phyloP scores from a whole-genome alignment of 2,888 invertebrate species.

The Drosophila histrio region DNA sequence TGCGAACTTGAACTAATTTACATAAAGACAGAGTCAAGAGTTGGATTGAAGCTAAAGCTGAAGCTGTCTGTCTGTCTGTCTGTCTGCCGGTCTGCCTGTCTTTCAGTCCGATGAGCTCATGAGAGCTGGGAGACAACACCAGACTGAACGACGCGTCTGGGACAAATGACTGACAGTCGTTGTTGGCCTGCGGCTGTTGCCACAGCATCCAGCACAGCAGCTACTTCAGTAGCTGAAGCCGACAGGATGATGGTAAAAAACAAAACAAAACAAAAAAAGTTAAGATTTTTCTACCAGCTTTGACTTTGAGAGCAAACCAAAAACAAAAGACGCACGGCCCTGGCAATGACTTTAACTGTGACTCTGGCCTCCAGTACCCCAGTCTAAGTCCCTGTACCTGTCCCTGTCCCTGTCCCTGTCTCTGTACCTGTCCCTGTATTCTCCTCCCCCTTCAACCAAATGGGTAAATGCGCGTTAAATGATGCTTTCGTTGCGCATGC shows the following conservation, averaged over 20 bases:
- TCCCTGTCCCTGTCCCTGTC: neutral
- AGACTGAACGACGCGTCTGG: slow-evolving; percentile 66
- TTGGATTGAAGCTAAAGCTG: slow-evolving; percentile 15
- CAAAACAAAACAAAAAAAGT: slow-evolving; percentile 11
- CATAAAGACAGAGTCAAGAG: slow-evolving; percentile 59
- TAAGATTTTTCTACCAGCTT: slow-evolving; percentile 37
- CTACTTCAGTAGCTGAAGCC: slow-evolving; percentile 82
- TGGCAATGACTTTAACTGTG: slow-evolving; percentile 43
- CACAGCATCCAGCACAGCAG: slow-evolving; percentile 64
- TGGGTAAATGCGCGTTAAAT: slow-evolving; percentile 80
- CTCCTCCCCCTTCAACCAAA: slow-evolving; percentile 28
- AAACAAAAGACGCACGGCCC: slow-evolving; percentile 57
- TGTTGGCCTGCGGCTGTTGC: slow-evolving; percentile 53
- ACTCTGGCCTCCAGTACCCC: slow-evolving; percentile 20
- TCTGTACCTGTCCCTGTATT: neutral
- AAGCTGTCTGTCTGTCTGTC: slow-evolving; percentile 3
- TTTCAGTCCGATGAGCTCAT: slow-evolving; percentile 20
- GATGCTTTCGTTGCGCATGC: slow-evolving; percentile 80
- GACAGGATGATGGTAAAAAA: slow-evolving; percentile 63
- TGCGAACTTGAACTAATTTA: slow-evolving; percentile 75
- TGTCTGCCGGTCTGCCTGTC: neutral
- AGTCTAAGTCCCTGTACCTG: slow-evolving; percentile 5
- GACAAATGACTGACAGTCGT: slow-evolving; percentile 72
- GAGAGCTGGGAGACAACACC: slow-evolving; percentile 13
- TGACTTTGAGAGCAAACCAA: slow-evolving; percentile 37